Base-by-base conservation (phyloP, 2,888 invertebrate genomes). In the Caenorhabditis macrosperma region DNA sequence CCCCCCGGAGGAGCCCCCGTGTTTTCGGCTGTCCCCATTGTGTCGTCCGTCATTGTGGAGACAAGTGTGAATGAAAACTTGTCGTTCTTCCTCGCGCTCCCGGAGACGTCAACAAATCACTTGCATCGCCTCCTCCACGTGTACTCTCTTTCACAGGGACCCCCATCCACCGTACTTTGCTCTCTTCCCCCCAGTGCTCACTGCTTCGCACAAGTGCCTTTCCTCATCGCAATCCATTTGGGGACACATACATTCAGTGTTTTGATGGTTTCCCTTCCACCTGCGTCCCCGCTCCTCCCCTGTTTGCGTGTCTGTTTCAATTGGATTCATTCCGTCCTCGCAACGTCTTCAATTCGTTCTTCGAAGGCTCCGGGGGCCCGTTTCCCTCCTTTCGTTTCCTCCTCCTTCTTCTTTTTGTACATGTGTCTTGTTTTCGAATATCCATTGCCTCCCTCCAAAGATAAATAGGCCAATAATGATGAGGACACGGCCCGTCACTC, bases 391-490 rank as follows among this genome's bases (percentile, higher is more conserved):
- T 26, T 12, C 28, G 1, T 52, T 24, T 26, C 9, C 48, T 33
- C 33, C 30, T 7, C 33, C 10, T 20, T 9, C 17, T 17, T 30
- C 30, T 30, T 12, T 33, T 24, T 22, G 9, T n/a, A n/a, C n/a
- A n/a, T n/a, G n/a, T 10, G 20, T 33, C 54, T 54, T 54, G 54
- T 54, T 54, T 54, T 54, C 44, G 54, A n/a, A 33, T 54, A 54
- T 20, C 44, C 44, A 44, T 44, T 20, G 44, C 44, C 28, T 30
- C 54, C 44, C 28, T 30, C 54, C 28, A 30, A 7, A 30, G 54
- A 54, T 54, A 54, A 54, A 54, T 54, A 33, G 54, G 54, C 54
- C 54, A 54, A 54, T 54, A 54, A 54, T 54, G 54, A 54, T 17
- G 54, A 54, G 54, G 54, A 52, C 52, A 52, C 15, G 41, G n/a